Evolutionary conservation across 2,797 vertebrate genomes (phyloP), one percentile per base, ranked within the genome.

Genomic region (Neosilurus hyrtlii): DNA sequence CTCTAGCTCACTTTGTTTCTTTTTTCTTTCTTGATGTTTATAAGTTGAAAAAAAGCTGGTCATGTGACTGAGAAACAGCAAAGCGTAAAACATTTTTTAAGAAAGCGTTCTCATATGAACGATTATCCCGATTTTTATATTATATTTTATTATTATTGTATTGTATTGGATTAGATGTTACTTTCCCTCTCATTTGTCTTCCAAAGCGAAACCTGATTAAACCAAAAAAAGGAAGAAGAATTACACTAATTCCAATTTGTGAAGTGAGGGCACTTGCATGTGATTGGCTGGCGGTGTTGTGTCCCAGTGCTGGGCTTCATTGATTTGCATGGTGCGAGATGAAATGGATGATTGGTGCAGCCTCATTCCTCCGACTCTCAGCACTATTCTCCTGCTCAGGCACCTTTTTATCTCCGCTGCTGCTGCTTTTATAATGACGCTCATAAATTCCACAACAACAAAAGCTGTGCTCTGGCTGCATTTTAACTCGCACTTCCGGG

Each of bases 291-390:
- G 68, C 8, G 59, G 82, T 88, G 88, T 86, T 90, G 86, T 87
- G 86, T 86, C 82, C 90, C 89, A 87, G 92, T 91, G 92, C 90
- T 88, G 90, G 89, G 84, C 80, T 73, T 84, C 89, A 88, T 90
- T 90, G 90, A 93, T 93, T 93, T 91, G 90, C 91, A 93, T 91
- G 89, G 90, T 22, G 61, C 87, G 89, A 91, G 89, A 93, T 88
- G 89, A 90, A 92, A 90, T 89, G 87, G 90, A 92, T 90, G 88
- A 87, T 86, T 87, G 84, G 88, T 83, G 86, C 84, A 82, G 88
- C 83, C 78, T 88, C 89, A 89, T 91, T 92, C 86, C 89, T 43
- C 85, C 82, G 57, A 61, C 89, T 92, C 91, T 91, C 92, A 93
- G 91, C 91, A 85, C 82, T 84, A 90, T 93, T 88, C 84, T 85